Conservation (phyloP, 2,888 invertebrate species). For the Hydraecia micacea region DNA sequence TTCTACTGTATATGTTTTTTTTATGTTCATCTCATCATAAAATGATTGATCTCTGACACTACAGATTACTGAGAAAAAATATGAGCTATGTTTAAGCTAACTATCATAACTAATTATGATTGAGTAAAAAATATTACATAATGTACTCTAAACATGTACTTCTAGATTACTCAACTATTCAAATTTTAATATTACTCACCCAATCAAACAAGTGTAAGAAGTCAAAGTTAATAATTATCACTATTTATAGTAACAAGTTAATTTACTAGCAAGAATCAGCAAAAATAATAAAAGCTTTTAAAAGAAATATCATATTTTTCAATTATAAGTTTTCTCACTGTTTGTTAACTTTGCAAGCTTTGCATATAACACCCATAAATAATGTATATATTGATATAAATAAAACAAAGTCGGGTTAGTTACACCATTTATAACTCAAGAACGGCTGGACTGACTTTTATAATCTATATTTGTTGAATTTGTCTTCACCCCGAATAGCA, state of each 20-base stretch:
- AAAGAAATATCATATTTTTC: background rate
- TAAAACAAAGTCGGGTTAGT: too few relatives aligned
- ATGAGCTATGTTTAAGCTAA: background rate
- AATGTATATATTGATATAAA: too few relatives aligned
- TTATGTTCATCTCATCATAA: background rate
- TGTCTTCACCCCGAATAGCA: too few relatives aligned
- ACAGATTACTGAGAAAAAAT: too few relatives aligned
- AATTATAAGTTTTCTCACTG: background rate
- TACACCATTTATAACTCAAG: too few relatives aligned
- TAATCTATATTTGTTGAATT: too few relatives aligned
- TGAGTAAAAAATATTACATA: background rate
- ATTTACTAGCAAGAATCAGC: background rate
- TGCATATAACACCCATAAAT: background rate
- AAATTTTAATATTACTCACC: background rate
- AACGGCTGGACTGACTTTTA: too few relatives aligned
- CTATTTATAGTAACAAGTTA: background rate
- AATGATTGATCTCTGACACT: conserved; percentile 1
- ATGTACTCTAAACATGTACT: too few relatives aligned
- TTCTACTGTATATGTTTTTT: too few relatives aligned
- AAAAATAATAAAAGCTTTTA: background rate
- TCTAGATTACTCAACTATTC: background rate
- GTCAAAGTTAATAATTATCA: conserved; percentile 10
- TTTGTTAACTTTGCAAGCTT: background rate
- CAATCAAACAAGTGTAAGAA: background rate
- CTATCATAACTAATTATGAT: background rate